Conservation (phyloP, 1,140 invertebrate species). For the Eumeta japonica region DNA sequence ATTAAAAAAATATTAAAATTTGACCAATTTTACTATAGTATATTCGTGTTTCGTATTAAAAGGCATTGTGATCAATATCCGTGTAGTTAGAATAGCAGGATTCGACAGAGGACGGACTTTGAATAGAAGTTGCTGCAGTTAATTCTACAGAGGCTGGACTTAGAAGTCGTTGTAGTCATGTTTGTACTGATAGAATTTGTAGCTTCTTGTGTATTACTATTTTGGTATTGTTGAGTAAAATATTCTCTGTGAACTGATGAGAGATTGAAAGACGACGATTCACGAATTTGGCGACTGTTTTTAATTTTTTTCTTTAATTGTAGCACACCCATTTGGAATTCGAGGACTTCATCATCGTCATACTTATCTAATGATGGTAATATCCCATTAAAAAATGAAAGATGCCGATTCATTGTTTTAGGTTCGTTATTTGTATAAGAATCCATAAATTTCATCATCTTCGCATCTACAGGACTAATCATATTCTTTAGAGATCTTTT, state of each 20-base stretch:
- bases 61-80: conserved; percentile 12
- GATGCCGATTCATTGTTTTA: conserved; percentile 16
- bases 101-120: conserved; percentile 16
- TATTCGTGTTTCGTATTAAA: conserved; percentile 13
- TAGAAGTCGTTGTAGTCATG: too few species aligned
- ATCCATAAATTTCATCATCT: conserved; percentile 17
- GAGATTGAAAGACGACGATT: conserved; percentile 13
- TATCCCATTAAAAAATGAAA: conserved; percentile 19
- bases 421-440: conserved; percentile 15
- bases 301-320: conserved; percentile 20
- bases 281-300: conserved; percentile 15
- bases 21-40: conserved; percentile 9
- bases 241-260: conserved; percentile 15
- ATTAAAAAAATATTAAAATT: too few species aligned
- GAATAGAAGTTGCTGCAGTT: conserved; percentile 12
- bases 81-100: conserved; percentile 15
- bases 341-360: conserved; percentile 18
- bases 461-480: conserved; percentile 13
- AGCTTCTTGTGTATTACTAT: conserved; percentile 15
- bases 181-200: conserved; percentile 15
- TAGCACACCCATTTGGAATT: conserved; percentile 19
- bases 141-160: too few species aligned
- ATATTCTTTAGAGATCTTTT: conserved; percentile 10
- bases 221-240: conserved; percentile 15
- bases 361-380: conserved; percentile 16